A percentile compares a stretch with the other conserved stretches of the same genome.
Evolutionary conservation across 2,113 vertebrate species (phyloP).

Genomic region (Solea solea): DNA sequence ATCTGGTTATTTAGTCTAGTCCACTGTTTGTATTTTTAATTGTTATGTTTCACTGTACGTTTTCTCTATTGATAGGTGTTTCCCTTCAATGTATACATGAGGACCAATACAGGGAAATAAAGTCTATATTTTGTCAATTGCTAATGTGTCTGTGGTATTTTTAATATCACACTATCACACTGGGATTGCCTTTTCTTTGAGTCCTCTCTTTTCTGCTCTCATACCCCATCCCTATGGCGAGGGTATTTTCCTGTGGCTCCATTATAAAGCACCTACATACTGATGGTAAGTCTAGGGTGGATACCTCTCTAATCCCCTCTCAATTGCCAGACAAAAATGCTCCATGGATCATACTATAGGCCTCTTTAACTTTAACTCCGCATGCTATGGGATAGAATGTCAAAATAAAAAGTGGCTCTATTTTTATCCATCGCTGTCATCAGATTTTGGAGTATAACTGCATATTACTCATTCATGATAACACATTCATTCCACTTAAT

Average conservation of each 20-base stretch:
- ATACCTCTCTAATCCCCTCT: conserved; percentile 48
- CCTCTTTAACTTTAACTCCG: conserved; percentile 23
- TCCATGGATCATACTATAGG: conserved; percentile 25
- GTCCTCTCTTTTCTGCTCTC: conserved; percentile 1
- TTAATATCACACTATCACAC: neutral
- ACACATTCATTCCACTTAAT: neutral
- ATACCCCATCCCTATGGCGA: neutral
- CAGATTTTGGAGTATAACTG: conserved; percentile 11
- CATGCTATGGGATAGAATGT: conserved; percentile 26
- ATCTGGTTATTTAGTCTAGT: too few species aligned
- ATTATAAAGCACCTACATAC: conserved; percentile 16
- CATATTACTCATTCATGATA: neutral
- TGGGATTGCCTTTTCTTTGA: neutral
- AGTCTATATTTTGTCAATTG: neutral
- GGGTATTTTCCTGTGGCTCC: conserved; percentile 10
- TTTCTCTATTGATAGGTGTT: neutral
- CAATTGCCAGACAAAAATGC: conserved; percentile 41
- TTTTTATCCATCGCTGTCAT: conserved; percentile 17
- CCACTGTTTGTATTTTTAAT: too few species aligned
- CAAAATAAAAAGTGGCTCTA: conserved; percentile 4
- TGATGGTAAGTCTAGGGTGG: conserved; percentile 29
- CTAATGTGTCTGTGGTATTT: neutral
- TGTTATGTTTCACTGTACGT: too few species aligned
- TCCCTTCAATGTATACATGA: neutral
- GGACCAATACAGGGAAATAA: neutral